Evolutionary conservation across 1,140 invertebrate genomes (phyloP), one percentile per base, ranked within the genome.

Genomic region (Lamellibrachia luymesi): DNA sequence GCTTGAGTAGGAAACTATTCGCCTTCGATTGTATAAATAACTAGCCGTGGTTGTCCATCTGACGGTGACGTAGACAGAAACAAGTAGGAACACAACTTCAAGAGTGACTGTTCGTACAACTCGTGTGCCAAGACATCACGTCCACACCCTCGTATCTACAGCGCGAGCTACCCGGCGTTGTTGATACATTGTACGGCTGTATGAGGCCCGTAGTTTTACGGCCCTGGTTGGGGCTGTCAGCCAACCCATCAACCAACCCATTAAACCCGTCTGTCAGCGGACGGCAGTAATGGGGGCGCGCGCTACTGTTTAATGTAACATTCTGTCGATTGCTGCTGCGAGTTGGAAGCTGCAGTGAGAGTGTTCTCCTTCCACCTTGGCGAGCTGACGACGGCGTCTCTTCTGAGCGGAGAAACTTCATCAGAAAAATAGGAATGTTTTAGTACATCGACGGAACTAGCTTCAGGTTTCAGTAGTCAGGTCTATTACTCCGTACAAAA

Each of bases 261-360:
- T 80, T 80, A 80, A 80, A 80, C 64, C 64, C 64, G 64, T 80
- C 64, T 80, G 64, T 80, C 64, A 80, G 64, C 64, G 64, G 64
- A 80, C 64, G 0, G 13, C 64, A 8, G 64, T 80, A 80, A 80
- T 80, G 64, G 64, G 25, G 64, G 13, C 64, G 64, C 13, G 13
- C 64, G 64, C 64, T 80, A 17, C 64, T 80, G 64, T 80, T 80
- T 22, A 80, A 22, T 80, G 64, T 80, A 80, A 80, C 64, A 80
- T 80, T 80, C 64, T 80, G 64, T 22, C 64, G 64, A 80, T 80
- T 80, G 64, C 64, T 80, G 13, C 64, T 80, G 64, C 64, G 64
- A 22, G 25, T 80, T 22, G 64, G 8, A 80, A 22, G 17, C 64
- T 80, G 64, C 64, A 4, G 6, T 22, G 13, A 2, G 64, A 10